phyloP scores from a whole-genome alignment of 2,797 vertebrate species.

The Agapornis canus region DNA sequence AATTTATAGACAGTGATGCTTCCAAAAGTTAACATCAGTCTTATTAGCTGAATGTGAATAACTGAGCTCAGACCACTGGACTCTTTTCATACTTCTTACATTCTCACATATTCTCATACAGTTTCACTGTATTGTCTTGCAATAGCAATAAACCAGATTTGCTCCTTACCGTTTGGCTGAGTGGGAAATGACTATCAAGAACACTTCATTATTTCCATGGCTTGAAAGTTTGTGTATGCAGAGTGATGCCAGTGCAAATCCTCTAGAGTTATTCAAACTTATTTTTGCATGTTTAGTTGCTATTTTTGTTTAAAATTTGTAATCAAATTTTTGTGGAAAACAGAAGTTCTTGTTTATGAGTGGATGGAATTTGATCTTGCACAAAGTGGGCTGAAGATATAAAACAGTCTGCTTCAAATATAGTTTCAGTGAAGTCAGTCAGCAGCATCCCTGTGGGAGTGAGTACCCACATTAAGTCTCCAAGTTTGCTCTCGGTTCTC shows the following conservation, averaged over 20 bases:
- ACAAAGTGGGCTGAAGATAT: constrained; percentile 8
- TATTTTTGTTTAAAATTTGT: not conserved
- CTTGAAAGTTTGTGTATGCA: not conserved
- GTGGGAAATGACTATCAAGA: not conserved
- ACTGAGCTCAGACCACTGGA: not conserved
- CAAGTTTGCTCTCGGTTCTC: not conserved
- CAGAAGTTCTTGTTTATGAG: not conserved
- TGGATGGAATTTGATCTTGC: not conserved
- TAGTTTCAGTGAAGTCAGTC: constrained; percentile 36
- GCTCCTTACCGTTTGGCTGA: not conserved
- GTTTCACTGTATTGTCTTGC: not conserved
- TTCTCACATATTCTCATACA: not conserved
- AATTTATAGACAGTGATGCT: not conserved
- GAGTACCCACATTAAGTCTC: not conserved
- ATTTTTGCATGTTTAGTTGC: not conserved
- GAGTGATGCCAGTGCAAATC: not conserved
- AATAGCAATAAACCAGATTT: not conserved
- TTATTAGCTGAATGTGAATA: not conserved
- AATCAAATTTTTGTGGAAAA: not conserved
- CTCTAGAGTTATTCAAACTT: not conserved
- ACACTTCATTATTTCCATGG: not conserved
- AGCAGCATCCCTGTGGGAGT: constrained; percentile 37
- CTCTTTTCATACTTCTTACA: not conserved
- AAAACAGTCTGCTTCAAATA: not conserved
- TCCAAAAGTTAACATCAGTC: not conserved